These are phyloP conservation scores for Psephotus haematonotus DNA, from an alignment of 2,113 vertebrate species.

Conservation along the genomic window DNA sequence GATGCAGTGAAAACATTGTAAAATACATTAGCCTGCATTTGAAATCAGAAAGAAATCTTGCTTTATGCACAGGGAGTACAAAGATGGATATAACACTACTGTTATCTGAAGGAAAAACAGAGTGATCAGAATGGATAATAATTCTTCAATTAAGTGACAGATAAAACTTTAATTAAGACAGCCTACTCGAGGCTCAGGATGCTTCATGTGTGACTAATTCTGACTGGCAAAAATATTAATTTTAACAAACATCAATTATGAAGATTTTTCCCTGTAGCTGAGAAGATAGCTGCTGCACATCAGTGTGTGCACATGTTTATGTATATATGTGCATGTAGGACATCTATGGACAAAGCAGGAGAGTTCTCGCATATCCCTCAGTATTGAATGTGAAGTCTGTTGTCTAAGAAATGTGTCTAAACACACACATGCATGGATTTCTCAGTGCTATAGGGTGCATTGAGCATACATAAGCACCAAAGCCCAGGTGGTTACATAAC, in stretches of 20 bases:
- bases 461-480: neutral
- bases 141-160: constrained; percentile 55
- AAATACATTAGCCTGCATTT: constrained; percentile 10
- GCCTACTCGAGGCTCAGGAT: neutral
- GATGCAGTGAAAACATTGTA: neutral
- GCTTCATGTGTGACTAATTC: constrained; percentile 43
- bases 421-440: rapidly evolving
- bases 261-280: neutral
- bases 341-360: neutral
- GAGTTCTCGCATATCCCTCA: neutral
- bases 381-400: neutral
- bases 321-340: rapidly evolving
- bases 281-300: neutral
- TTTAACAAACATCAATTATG: constrained; percentile 40
- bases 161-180: constrained; percentile 58
- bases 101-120: neutral
- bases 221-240: constrained; percentile 60
- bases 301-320: rapidly evolving
- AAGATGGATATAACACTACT: neutral
- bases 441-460: neutral
- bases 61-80: neutral
- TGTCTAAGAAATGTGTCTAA: neutral
- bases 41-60: constrained; percentile 23
- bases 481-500: neutral
- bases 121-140: constrained; percentile 46